phyloP scores from a whole-genome alignment of 2,113 vertebrate genomes.

The Hemiprocne comata region DNA sequence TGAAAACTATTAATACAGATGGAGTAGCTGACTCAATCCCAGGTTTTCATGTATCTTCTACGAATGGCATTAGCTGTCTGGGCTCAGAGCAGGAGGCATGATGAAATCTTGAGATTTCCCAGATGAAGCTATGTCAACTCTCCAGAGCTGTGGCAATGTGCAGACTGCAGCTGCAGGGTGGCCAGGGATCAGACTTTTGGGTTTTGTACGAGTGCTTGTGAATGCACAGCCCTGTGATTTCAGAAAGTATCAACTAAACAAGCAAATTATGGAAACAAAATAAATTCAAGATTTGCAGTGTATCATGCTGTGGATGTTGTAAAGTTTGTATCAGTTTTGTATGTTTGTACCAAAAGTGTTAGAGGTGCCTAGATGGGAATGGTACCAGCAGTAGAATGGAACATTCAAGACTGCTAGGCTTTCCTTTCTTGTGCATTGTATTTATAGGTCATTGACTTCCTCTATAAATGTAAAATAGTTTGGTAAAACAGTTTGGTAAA shows the following conservation, averaged over 20 bases:
- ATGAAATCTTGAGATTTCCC: not conserved
- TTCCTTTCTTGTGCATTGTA: not conserved
- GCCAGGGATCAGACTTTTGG: not conserved
- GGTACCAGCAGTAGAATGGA: not conserved
- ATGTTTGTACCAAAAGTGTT: not conserved
- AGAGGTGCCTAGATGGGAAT: not conserved
- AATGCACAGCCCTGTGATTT: not conserved
- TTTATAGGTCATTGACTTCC: not conserved
- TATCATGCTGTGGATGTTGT: not conserved
- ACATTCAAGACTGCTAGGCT: not conserved
- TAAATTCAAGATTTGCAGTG: not conserved
- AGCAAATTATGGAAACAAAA: not conserved
- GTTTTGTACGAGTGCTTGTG: accelerated
- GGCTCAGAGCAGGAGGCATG: not conserved
- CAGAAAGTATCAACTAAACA: not conserved
- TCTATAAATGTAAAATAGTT: not conserved
- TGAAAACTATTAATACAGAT: not conserved
- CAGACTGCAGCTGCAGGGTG: not conserved
- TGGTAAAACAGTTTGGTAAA: not conserved
- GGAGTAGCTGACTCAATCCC: not conserved
- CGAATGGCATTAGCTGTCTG: not conserved
- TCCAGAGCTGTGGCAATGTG: accelerated
- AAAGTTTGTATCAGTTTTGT: not conserved
- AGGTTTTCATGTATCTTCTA: not conserved
- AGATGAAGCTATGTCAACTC: not conserved